Evolutionary conservation across 2,888 invertebrate species (phyloP), one percentile per base, ranked within the genome.

Genomic region (Caenorhabditis plicata): DNA sequence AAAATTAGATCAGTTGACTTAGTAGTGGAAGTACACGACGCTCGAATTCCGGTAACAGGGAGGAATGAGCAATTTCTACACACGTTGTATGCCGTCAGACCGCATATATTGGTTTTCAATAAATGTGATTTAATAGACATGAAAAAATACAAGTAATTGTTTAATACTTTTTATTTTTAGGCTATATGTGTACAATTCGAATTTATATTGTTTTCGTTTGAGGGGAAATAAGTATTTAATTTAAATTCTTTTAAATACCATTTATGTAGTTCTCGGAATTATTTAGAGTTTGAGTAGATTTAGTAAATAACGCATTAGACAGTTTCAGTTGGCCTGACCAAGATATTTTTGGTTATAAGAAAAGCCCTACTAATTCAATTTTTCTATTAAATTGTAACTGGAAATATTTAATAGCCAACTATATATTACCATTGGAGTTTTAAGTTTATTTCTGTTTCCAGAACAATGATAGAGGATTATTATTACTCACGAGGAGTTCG

Each of bases 81-180:
- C 9, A 62, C 62, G 32, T 58, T 80, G 4, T 75, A 72, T 44
- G 65, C 74, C 1, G 58, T 75, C 39, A 63, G 77, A 20, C 81
- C 81, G 17, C 81, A 81, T 44, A 75, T 81, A 51, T 52, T 81
- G 20, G 76, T 68, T 1, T 23, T 69, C 22, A 81, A 81, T 54
- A 81, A 81, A 52, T 75, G 69, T 61, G 81, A 81, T 62, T 45
- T 81, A 27, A 75, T 81, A 38, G 65, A 78, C 42, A 58, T 76
- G 68, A 68, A 68, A 32, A 69, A 63, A 35, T 73, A 79, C 55
- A 75, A 64, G 75, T 71, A 22, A 29, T 17, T 13, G 13, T 22
- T 36, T 36, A 13, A 8, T 35, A 19, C 46, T 17, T 38, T 38
- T 33, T 19, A 5, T 32, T 45, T 15, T 48, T 43, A 20, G 17